Conservation (phyloP, 2,888 invertebrate genomes). For the Orchesella flavescens region DNA sequence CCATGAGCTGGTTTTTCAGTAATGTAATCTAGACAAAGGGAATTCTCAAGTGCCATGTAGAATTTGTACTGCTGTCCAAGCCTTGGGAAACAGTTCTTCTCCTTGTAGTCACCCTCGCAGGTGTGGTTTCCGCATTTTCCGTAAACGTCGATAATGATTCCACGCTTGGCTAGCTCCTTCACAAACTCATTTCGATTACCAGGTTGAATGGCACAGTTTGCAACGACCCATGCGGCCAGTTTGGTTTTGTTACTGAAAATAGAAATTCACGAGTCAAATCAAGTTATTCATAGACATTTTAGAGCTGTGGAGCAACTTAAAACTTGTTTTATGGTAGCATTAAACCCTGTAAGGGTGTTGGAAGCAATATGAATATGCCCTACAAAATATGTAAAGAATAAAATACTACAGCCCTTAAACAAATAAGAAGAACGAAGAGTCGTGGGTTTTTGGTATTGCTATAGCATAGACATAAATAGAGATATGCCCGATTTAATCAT, state of each 20-base stretch:
- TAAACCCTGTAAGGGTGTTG: too few species aligned
- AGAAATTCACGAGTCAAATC: too few species aligned
- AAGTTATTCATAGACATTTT: too few species aligned
- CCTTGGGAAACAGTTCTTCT: conserved; percentile 11
- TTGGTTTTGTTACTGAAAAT: conserved; percentile 22
- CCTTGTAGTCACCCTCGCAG: background rate
- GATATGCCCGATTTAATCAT: too few species aligned
- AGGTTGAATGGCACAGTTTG: conserved; percentile 27
- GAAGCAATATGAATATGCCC: too few species aligned
- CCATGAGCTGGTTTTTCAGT: conserved; percentile 47
- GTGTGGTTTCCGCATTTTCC: conserved; percentile 49
- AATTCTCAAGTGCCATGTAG: conserved; percentile 29
- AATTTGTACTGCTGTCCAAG: conserved; percentile 50
- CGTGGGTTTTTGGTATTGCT: too few species aligned
- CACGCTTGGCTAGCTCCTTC: background rate
- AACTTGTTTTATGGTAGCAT: too few species aligned
- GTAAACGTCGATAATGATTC: conserved; percentile 35
- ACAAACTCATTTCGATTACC: conserved; percentile 33
- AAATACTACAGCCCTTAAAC: too few species aligned
- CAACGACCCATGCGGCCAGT: conserved; percentile 52
- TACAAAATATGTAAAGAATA: too few species aligned
- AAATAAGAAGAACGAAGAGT: too few species aligned
- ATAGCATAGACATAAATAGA: too few species aligned
- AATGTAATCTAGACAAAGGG: conserved; percentile 37
- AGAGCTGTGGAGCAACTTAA: too few species aligned